Percentiles rank a stretch among this genome's conserved stretches.
These are phyloP conservation scores for Sitophilus oryzae DNA, from an alignment of 1,140 invertebrate species.

Conservation along the genomic window DNA sequence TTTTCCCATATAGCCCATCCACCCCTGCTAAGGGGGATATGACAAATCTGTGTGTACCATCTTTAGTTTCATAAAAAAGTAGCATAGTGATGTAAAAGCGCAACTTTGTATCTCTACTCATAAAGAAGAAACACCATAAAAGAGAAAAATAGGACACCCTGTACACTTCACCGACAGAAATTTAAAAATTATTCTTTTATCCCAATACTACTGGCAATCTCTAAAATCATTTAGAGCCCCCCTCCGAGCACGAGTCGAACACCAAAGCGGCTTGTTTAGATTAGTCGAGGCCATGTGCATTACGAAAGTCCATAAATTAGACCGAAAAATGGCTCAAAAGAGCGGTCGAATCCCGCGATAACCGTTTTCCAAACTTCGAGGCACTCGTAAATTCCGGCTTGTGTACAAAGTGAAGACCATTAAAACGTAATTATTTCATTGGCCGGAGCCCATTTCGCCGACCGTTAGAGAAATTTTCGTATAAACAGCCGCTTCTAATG, in stretches of 20 bases:
- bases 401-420: slow-evolving; percentile 4
- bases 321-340: neutral
- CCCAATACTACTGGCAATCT: no score
- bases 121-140: no score
- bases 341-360: neutral
- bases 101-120: no score
- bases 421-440: slow-evolving; percentile 6
- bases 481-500: neutral
- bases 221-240: no score
- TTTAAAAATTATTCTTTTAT: no score
- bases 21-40: no score
- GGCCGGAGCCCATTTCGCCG: neutral
- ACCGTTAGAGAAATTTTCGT: neutral
- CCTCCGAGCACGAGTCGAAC: neutral
- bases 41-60: no score
- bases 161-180: no score
- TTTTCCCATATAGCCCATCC: no score
- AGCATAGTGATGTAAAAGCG: no score
- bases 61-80: no score
- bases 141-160: no score
- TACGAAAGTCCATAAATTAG: slow-evolving; percentile 1
- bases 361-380: neutral
- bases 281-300: neutral
- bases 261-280: neutral
- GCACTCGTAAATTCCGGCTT: slow-evolving; percentile 1